Percentiles rank a stretch among this genome's conserved stretches.
Evolutionary conservation across 2,888 invertebrate species (phyloP).

Genomic region (Drosophila anceps): DNA sequence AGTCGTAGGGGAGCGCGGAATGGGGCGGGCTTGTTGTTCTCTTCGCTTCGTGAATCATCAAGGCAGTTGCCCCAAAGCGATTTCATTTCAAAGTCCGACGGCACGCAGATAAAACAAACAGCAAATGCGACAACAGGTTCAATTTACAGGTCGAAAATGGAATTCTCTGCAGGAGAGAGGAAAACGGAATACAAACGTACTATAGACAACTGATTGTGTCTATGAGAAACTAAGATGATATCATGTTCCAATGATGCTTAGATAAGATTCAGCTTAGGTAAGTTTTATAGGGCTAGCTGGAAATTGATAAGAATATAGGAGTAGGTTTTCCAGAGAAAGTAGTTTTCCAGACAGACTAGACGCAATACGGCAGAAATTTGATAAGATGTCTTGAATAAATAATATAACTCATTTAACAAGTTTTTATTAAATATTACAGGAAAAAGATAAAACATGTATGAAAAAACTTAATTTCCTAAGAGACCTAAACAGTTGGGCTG

Average conservation of each 20-base stretch:
- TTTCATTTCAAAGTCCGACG: slow-evolving; percentile 24
- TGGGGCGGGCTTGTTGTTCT: slow-evolving; percentile 13
- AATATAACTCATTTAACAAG: no score
- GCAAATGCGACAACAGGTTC: neutral
- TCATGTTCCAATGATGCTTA: neutral
- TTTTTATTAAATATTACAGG: no score
- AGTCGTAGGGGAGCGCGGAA: slow-evolving; percentile 2
- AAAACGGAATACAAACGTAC: neutral
- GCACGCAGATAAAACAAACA: slow-evolving; percentile 20
- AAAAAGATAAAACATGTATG: no score
- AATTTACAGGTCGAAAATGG: neutral
- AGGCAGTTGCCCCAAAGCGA: slow-evolving; percentile 51
- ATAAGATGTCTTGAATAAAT: neutral
- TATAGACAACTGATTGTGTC: no score
- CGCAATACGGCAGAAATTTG: neutral
- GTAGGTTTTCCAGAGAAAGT: neutral
- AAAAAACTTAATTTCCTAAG: no score
- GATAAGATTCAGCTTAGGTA: neutral
- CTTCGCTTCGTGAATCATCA: slow-evolving; percentile 52
- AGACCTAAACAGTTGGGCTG: no score
- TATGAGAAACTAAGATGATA: neutral
- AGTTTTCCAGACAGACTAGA: neutral
- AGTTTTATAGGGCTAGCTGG: neutral
- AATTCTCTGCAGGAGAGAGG: neutral
- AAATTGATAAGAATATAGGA: neutral